A percentile compares a stretch with the other conserved stretches of the same genome.
Conservation (phyloP, 2,797 vertebrate genomes). For the Manis javanica region DNA sequence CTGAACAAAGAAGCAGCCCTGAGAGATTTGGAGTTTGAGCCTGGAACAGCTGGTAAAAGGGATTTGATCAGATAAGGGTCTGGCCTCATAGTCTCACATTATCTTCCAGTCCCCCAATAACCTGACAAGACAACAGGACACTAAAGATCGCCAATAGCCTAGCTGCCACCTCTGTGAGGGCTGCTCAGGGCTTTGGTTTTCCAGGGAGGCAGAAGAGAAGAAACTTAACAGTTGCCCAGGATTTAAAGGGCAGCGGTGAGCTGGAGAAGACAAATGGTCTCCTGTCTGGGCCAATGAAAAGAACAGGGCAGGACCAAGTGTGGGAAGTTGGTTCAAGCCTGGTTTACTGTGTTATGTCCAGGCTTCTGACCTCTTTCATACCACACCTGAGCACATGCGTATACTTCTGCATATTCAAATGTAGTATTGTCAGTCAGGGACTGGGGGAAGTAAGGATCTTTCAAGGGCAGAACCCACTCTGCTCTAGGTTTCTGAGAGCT, state of each 20-base stretch:
- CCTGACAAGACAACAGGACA: slow-evolving; percentile 5
- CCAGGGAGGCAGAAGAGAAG: background rate
- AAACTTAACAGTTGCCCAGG: background rate
- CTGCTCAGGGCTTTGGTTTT: background rate
- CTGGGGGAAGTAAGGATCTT: background rate
- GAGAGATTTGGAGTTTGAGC: slow-evolving; percentile 1
- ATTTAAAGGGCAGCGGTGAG: background rate
- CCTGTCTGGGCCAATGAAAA: background rate
- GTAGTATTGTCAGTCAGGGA: background rate
- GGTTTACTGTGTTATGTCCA: background rate
- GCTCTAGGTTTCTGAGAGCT: background rate
- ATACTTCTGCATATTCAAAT: background rate
- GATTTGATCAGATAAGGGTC: slow-evolving; percentile 18
- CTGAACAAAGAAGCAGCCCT: slow-evolving; percentile 41
- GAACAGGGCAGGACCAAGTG: background rate
- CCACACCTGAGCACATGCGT: background rate
- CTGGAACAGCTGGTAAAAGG: background rate
- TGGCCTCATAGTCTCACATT: background rate
- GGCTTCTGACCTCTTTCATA: background rate
- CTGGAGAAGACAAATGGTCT: slow-evolving; percentile 47
- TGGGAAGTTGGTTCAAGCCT: slow-evolving; percentile 12
- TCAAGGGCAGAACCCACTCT: background rate
- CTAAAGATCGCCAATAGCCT: background rate
- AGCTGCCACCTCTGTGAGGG: background rate
- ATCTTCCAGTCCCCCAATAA: background rate